Evolutionary conservation across 2,113 vertebrate genomes (phyloP), one percentile per base, ranked within the genome.

Genomic region (Clarias macrocephalus): DNA sequence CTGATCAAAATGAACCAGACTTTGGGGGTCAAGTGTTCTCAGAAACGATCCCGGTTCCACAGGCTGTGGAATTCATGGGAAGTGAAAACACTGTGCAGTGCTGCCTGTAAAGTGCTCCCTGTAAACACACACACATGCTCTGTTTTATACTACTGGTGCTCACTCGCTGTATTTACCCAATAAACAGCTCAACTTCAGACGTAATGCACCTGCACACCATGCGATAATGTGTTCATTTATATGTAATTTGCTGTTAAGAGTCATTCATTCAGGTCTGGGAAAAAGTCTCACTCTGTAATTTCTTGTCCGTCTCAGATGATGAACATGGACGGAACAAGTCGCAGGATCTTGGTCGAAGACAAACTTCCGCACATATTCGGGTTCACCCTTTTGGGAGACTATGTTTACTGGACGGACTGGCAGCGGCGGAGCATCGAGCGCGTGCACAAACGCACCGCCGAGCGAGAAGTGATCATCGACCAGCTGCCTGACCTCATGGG

Each of bases 401-500:
- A 97, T 90, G 97, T 99, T 94, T 99, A 99, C 92, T 99, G 98
- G 98, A 99, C 97, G 0, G 98, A 99, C 95, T 99, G 98, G 98
- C 98, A 99, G 92, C 94, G 97, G 0, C 94, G 98, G 85, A 99
- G 97, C 93, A 99, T 99, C 30, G 98, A 99, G 91, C 94, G 98
- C 21, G 97, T 99, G 75, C 97, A 99, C 94, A 99, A 81, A 25
- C 59, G 59, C 30, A 81, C 98, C 91, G 92, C 92, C 57, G 96
- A 95, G 33, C 93, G 98, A 15, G 97, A 99, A 87, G 96, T 98
- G 91, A 98, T 99, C 88, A 97, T 99, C 0, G 98, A 99, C 87
- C 98, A 99, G 92, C 95, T 99, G 87, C 98, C 98, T 0, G 98
- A 99, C 88, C 93, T 99, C 85, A 99, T 99, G 98, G 98, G 98